Conservation (phyloP, 2,797 vertebrate genomes). For the Hippocampus kuda region DNA sequence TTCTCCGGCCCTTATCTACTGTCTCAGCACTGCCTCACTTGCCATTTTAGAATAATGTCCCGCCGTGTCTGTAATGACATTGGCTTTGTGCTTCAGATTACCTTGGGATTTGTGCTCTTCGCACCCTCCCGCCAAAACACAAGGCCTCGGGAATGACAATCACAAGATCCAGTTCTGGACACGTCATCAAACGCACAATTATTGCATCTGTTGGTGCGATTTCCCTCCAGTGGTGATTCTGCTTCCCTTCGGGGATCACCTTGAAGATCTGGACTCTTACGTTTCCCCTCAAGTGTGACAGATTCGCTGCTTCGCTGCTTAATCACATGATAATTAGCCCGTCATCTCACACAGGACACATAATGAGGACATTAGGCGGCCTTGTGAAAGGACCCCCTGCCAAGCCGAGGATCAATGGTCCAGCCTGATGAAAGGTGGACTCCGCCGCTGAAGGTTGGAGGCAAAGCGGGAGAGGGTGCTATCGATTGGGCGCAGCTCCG, state of each 20-base stretch:
- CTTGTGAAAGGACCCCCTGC: constrained; percentile 57
- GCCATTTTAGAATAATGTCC: constrained; percentile 73
- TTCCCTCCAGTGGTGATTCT: not conserved
- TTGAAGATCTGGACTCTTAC: constrained; percentile 44
- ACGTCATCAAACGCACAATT: not conserved
- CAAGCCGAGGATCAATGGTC: constrained; percentile 58
- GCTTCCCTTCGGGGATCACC: not conserved
- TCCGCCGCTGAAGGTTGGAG: constrained; percentile 50
- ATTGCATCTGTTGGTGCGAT: not conserved
- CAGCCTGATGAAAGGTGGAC: constrained; percentile 62
- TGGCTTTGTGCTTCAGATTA: constrained; percentile 71
- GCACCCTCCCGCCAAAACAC: constrained; percentile 26
- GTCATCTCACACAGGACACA: constrained; percentile 62
- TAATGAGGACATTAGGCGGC: constrained; percentile 70
- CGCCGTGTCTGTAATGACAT: constrained; percentile 72
- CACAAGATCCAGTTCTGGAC: not conserved
- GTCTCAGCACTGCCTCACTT: constrained; percentile 69
- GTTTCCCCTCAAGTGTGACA: constrained; percentile 65
- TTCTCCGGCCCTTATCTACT: constrained; percentile 72
- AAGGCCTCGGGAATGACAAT: constrained; percentile 13
- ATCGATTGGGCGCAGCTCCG: constrained; percentile 41
- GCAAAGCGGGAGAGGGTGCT: constrained; percentile 29
- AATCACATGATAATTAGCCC: constrained; percentile 71
- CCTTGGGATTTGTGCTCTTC: constrained; percentile 61
- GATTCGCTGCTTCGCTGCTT: constrained; percentile 63